These are phyloP conservation scores for Hanleya hanleyi DNA, from an alignment of 2,888 invertebrate genomes.

Conservation along the genomic window DNA sequence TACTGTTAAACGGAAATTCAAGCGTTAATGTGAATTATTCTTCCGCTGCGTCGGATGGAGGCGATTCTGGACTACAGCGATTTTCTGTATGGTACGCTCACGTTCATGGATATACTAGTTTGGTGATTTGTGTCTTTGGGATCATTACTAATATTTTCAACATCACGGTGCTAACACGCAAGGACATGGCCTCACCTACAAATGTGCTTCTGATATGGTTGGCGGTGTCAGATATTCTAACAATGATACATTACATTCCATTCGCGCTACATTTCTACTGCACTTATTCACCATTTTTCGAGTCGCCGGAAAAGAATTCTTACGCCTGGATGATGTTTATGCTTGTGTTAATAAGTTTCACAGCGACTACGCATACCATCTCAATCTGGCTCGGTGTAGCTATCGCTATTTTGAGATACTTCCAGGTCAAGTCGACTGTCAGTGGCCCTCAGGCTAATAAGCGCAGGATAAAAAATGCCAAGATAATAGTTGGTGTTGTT, in stretches of 20 bases:
- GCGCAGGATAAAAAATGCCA: slow-evolving; percentile 49
- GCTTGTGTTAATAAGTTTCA: slow-evolving; percentile 88
- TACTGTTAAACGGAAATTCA: no score
- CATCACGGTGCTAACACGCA: slow-evolving; percentile 87
- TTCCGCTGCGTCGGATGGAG: no score
- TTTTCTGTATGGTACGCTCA: slow-evolving; percentile 55
- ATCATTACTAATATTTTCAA: slow-evolving; percentile 92
- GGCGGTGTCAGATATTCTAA: slow-evolving; percentile 91
- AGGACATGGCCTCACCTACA: slow-evolving; percentile 91
- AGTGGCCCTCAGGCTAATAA: slow-evolving; percentile 53
- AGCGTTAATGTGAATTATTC: no score
- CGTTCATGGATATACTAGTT: slow-evolving; percentile 88
- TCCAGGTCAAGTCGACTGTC: slow-evolving; percentile 64
- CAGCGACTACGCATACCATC: slow-evolving; percentile 91
- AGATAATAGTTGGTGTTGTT: slow-evolving; percentile 77
- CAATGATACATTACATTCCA: slow-evolving; percentile 93
- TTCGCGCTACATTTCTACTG: slow-evolving; percentile 82
- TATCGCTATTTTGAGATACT: slow-evolving; percentile 91
- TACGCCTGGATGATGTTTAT: slow-evolving; percentile 72
- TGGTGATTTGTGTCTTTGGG: slow-evolving; percentile 91
- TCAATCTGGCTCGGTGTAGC: slow-evolving; percentile 95
- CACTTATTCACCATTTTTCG: slow-evolving; percentile 44
- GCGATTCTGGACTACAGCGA: no score
- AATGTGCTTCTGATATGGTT: slow-evolving; percentile 89
- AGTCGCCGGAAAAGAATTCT: slow-evolving; percentile 57